phyloP scores from a whole-genome alignment of 2,888 invertebrate genomes.

The Napeogenes sylphis region DNA sequence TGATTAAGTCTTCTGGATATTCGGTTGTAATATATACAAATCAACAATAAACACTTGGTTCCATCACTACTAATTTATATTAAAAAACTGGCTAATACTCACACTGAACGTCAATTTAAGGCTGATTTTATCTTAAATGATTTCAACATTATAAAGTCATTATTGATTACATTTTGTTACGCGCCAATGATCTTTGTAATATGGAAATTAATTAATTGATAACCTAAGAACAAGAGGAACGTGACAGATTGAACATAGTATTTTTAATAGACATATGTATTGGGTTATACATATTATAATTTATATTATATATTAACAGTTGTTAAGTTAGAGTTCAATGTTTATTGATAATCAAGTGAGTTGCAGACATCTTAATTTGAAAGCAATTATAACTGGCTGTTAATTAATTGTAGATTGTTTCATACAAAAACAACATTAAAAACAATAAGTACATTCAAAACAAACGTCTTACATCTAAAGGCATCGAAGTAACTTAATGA shows the following conservation, averaged over 20 bases:
- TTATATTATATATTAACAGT: no score
- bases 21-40: slow-evolving; percentile 19
- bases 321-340: no score
- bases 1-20: slow-evolving; percentile 17
- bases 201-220: slow-evolving; percentile 49
- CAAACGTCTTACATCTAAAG: no score
- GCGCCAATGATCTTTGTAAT: slow-evolving; percentile 26
- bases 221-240: slow-evolving; percentile 44
- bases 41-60: slow-evolving; percentile 22
- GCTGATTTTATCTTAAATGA: slow-evolving; percentile 20
- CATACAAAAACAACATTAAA: no score
- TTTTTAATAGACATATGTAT: no score
- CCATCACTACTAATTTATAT: slow-evolving; percentile 20
- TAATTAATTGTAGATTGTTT: no score
- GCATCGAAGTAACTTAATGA: no score
- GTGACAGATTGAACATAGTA: background rate
- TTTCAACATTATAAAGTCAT: slow-evolving; percentile 22
- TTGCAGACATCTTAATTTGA: no score
- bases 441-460: no score
- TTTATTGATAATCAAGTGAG: no score
- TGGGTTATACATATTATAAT: no score
- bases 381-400: no score
- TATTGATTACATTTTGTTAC: slow-evolving; percentile 25
- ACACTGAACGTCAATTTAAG: background rate
- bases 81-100: background rate